Evolutionary conservation across 1,140 invertebrate genomes (phyloP).

Genomic region (Drosophila neocordata): DNA sequence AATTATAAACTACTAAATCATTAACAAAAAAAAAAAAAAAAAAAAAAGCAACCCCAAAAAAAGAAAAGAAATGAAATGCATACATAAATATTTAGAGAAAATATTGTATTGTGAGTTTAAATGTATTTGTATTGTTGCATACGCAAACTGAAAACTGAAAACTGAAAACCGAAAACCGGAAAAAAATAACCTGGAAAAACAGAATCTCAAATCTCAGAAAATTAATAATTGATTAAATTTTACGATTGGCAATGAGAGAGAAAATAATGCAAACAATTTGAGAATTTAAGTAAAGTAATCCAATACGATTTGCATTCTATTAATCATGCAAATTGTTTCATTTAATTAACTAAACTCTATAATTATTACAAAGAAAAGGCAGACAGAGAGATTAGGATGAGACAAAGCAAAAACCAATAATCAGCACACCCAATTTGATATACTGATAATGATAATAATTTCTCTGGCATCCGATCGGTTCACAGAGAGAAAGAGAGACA

Average conservation of each 20-base stretch:
- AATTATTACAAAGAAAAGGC: conserved; percentile 37
- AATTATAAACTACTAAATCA: conserved; percentile 80
- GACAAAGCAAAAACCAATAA: conserved; percentile 16
- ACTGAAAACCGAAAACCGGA: conserved; percentile 14
- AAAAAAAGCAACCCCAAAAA: conserved; percentile 52
- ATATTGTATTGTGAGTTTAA: conserved; percentile 81
- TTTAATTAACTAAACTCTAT: conserved; percentile 43
- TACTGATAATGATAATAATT: conserved; percentile 59
- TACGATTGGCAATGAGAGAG: conserved; percentile 38
- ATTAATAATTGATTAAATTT: conserved; percentile 36
- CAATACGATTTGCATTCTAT: conserved; percentile 13
- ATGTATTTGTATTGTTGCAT: conserved; percentile 80
- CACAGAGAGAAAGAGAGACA: conserved; percentile 6
- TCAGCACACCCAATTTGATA: conserved; percentile 44
- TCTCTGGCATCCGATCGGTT: conserved; percentile 20
- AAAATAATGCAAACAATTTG: neutral
- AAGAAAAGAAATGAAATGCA: conserved; percentile 40
- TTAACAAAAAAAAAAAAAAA: conserved; percentile 59
- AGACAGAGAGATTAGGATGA: too few species aligned
- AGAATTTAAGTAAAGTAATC: conserved; percentile 11
- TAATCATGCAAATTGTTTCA: conserved; percentile 55
- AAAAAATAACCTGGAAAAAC: neutral
- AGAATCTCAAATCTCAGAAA: conserved; percentile 6
- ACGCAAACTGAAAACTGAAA: conserved; percentile 53
- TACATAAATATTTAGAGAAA: conserved; percentile 80